Conservation (phyloP, 2,888 invertebrate species). For the Drosophila subsilvestris region DNA sequence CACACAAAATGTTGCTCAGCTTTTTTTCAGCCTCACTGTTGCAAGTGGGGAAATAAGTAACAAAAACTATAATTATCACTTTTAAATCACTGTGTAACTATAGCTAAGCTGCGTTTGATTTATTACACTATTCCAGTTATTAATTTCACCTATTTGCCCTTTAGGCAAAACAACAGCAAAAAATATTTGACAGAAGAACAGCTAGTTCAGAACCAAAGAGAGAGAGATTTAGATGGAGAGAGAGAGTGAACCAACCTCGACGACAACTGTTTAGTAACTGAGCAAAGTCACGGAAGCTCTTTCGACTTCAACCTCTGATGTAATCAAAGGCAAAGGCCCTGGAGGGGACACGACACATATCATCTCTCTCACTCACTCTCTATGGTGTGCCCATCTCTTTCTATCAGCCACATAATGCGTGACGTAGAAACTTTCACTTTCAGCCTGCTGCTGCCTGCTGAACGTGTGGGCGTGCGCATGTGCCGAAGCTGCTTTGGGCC, state of each 20-base stretch:
- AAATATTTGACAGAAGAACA: not conserved
- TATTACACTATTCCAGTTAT: not conserved
- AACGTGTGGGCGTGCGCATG: slow-evolving; percentile 55
- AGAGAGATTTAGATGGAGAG: not conserved
- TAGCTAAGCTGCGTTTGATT: not conserved
- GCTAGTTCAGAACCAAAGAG: not conserved
- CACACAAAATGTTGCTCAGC: slow-evolving; percentile 37
- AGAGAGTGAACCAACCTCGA: slow-evolving; percentile 59
- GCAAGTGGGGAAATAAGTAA: not conserved
- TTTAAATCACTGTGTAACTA: not conserved
- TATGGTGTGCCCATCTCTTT: not conserved
- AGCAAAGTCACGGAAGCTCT: slow-evolving; percentile 40
- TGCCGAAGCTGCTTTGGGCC: slow-evolving; percentile 22
- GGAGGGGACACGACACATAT: not conserved
- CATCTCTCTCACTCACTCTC: slow-evolving; percentile 6
- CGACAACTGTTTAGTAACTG: slow-evolving; percentile 59
- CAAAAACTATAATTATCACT: not conserved
- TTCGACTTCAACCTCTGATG: slow-evolving; percentile 56
- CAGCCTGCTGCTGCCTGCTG: slow-evolving; percentile 26
- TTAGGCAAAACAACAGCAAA: not conserved
- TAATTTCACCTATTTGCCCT: not conserved
- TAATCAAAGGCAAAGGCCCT: slow-evolving; percentile 48
- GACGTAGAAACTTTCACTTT: slow-evolving; percentile 75
- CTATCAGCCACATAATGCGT: slow-evolving; percentile 33
- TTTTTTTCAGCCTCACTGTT: not conserved